Conservation (phyloP, 2,113 vertebrate species). For the Fulmarus glacialis region DNA sequence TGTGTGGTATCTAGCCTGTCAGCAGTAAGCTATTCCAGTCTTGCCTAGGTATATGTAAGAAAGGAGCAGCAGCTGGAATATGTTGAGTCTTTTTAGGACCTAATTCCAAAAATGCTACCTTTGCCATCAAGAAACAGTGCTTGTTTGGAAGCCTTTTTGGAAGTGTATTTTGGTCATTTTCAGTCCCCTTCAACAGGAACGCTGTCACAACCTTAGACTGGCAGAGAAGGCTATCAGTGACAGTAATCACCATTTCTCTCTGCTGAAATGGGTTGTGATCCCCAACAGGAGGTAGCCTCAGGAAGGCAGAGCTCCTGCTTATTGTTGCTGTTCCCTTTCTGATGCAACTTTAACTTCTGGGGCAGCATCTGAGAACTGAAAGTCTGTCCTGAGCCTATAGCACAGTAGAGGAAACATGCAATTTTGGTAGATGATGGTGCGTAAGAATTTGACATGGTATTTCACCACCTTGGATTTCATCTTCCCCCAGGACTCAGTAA, state of each 20-base stretch:
- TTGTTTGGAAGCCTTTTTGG: neutral
- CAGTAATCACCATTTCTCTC: neutral
- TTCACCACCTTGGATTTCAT: neutral
- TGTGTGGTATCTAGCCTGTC: neutral
- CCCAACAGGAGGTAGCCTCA: neutral
- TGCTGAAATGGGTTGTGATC: neutral
- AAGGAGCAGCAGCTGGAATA: neutral
- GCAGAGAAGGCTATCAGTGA: neutral
- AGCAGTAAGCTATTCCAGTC: neutral
- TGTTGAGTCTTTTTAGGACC: neutral
- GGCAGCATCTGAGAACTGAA: neutral
- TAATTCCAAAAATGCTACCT: neutral
- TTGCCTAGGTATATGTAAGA: neutral
- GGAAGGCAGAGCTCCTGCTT: neutral
- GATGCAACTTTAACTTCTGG: neutral
- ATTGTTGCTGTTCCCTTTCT: neutral
- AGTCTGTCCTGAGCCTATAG: neutral
- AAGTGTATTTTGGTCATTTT: neutral
- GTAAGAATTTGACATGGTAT: neutral
- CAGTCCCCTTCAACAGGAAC: neutral
- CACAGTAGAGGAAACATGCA: neutral
- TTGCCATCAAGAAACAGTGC: neutral
- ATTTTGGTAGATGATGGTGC: neutral
- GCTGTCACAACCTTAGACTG: neutral
- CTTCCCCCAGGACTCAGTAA: neutral